Evolutionary conservation across 2,888 invertebrate species (phyloP), one percentile per base, ranked within the genome.

Genomic region (Phytoseiulus persimilis): DNA sequence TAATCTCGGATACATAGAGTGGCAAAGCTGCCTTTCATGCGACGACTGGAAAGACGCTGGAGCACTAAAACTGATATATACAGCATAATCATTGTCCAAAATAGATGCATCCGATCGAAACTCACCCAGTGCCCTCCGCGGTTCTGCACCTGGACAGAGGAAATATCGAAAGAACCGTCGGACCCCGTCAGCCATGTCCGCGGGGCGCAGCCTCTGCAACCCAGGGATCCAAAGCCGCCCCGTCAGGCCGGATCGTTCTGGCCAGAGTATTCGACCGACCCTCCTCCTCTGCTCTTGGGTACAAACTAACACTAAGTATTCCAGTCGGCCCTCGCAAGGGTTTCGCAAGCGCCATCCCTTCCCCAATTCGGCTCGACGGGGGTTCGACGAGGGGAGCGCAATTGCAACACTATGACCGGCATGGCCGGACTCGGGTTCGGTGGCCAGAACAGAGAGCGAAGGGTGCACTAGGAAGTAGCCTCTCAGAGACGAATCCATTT

Each of bases 271-370:
- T 65, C 87, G 9, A 45, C 87, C 84, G 6, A 87, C 87, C 39
- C 32, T 33, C 87, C 87, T 33, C 87, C 87, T 32, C 84, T 84
- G 84, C 84, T 84, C 65, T 65, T 65, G 65, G 87, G 39, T 45
- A 87, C 39, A 87, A 87, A 87, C 87, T 87, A 87, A 87, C 33
- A 87, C 87, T 39, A 87, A 87, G 87, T 87, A 87, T 87, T 87
- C 65, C 2, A 65, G 65, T 65, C 65, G 65, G 18, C 65, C 65
- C 65, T 65, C 65, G 65, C 65, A 65, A 65, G 65, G 18, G 65
- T 65, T 65, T 65, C 65, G 65, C 65, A 65, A 65, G 65, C 65
- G 65, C 65, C 65, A 23, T 65, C 65, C 65, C 65, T 65, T 65
- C 65, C 65, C 28, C 65, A 65, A 65, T 65, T 18, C 65, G 23